These are phyloP conservation scores for Abscondita cerata DNA, from an alignment of 2,888 invertebrate genomes.

Conservation along the genomic window DNA sequence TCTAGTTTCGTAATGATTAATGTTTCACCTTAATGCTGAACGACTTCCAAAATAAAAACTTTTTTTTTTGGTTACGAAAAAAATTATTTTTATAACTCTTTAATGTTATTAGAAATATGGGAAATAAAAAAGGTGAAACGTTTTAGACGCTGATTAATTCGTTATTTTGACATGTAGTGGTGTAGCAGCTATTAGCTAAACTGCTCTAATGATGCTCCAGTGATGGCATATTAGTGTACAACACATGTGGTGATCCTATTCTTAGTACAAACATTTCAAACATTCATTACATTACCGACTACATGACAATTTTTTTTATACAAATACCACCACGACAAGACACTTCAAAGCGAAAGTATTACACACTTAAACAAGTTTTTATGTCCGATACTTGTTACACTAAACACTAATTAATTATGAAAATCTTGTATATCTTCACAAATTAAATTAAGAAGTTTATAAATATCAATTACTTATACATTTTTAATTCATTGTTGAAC, in stretches of 20 bases:
- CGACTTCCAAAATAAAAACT: not conserved
- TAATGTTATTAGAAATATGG: not conserved
- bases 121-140: slow-evolving; percentile 15
- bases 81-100: not conserved
- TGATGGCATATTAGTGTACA: slow-evolving; percentile 49
- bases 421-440: not conserved
- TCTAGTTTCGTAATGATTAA: slow-evolving; percentile 16
- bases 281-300: slow-evolving; percentile 30
- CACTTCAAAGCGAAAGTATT: slow-evolving; percentile 14
- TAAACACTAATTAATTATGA: slow-evolving; percentile 5
- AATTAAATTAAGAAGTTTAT: too few species aligned
- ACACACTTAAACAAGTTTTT: slow-evolving; percentile 16
- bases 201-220: slow-evolving; percentile 47
- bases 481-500: too few species aligned
- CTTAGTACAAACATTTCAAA: slow-evolving; percentile 34
- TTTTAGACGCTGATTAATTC: slow-evolving; percentile 56
- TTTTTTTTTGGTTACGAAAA: not conserved
- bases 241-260: slow-evolving; percentile 34
- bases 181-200: slow-evolving; percentile 58
- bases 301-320: slow-evolving; percentile 33
- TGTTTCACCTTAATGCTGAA: slow-evolving; percentile 8
- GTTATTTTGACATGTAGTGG: slow-evolving; percentile 59
- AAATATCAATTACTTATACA: too few species aligned
- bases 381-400: slow-evolving; percentile 3
- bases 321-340: slow-evolving; percentile 23